Conservation (phyloP, 2,113 vertebrate species). For the Actenoides lindsayi region DNA sequence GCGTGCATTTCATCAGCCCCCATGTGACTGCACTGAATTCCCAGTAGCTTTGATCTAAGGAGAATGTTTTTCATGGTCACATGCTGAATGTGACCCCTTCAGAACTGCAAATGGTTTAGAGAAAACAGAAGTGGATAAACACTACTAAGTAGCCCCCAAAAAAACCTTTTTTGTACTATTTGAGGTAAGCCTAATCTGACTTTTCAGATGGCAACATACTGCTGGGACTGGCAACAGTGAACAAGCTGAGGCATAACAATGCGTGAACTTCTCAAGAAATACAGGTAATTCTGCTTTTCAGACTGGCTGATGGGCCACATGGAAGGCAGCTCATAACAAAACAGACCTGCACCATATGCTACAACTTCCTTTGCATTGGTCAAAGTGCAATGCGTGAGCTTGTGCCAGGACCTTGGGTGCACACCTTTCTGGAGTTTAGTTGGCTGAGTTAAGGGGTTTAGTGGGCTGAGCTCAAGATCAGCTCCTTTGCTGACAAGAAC, state of each 20-base stretch:
- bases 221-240: background rate
- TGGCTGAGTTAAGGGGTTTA: background rate
- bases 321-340: background rate
- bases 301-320: background rate
- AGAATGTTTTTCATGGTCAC: background rate
- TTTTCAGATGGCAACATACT: background rate
- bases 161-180: background rate
- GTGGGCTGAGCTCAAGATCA: background rate
- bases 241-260: background rate
- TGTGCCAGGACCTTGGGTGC: background rate
- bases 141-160: background rate
- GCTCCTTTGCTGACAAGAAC: background rate
- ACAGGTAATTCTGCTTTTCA: background rate
- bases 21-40: background rate
- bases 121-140: background rate
- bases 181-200: background rate
- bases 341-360: background rate
- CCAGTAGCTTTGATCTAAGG: background rate
- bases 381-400: background rate
- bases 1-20: constrained; percentile 1
- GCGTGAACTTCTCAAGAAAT: background rate
- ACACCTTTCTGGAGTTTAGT: accelerated
- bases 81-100: background rate
- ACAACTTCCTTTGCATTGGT: background rate
- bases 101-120: background rate